Evolutionary conservation across 2,888 invertebrate species (phyloP).

Genomic region (Drosophila mimica): DNA sequence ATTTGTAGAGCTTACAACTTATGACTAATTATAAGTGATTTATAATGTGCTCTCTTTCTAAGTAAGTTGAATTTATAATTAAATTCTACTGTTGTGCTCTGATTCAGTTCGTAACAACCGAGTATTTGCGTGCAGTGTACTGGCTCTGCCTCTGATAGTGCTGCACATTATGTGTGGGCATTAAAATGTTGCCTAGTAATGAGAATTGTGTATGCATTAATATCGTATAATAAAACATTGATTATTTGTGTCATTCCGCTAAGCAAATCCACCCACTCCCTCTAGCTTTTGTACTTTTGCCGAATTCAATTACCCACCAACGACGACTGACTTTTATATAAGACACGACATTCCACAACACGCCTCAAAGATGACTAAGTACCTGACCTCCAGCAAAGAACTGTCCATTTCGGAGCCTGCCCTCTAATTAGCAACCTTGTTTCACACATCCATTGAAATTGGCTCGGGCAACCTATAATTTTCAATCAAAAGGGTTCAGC

Average conservation of each 20-base stretch:
- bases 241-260: constrained; percentile 30
- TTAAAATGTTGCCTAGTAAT: constrained; percentile 82
- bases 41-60: constrained; percentile 48
- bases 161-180: constrained; percentile 84
- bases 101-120: constrained; percentile 81
- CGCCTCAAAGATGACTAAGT: constrained; percentile 44
- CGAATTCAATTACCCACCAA: constrained; percentile 70
- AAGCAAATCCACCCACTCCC: constrained; percentile 48
- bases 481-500: constrained; percentile 70
- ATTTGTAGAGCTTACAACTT: constrained; percentile 71
- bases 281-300: constrained; percentile 52
- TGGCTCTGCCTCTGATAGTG: constrained; percentile 85
- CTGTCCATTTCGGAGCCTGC: neutral
- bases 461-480: constrained; percentile 70
- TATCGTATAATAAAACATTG: constrained; percentile 33
- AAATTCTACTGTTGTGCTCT: constrained; percentile 45
- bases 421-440: constrained; percentile 72
- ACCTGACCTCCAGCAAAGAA: constrained; percentile 23
- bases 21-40: constrained; percentile 67
- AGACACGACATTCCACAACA: constrained; percentile 63
- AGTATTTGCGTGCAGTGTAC: constrained; percentile 84
- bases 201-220: constrained; percentile 70
- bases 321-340: constrained; percentile 45
- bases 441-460: constrained; percentile 75
- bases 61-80: constrained; percentile 43